Conservation (phyloP, 2,797 vertebrate genomes). For the Enteromius paludinosus region DNA sequence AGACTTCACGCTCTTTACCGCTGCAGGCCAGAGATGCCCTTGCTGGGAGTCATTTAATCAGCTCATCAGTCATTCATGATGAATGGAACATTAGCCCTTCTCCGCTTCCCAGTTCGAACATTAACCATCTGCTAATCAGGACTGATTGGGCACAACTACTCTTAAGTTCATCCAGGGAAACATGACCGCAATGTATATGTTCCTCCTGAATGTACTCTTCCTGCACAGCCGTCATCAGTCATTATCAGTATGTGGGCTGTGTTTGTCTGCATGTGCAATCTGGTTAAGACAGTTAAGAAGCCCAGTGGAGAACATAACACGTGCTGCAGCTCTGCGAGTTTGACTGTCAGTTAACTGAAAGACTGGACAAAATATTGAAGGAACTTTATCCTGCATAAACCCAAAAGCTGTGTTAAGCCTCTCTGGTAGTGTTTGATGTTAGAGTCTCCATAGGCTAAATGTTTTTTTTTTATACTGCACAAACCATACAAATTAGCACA, state of each 20-base stretch:
- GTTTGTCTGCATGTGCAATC: constrained; percentile 17
- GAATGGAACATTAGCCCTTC: constrained; percentile 42
- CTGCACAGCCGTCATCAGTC: neutral
- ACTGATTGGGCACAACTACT: constrained; percentile 32
- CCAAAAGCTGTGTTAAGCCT: neutral
- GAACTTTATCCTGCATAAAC: neutral
- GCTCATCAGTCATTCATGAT: constrained; percentile 49
- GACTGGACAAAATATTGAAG: neutral
- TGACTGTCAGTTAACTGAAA: neutral
- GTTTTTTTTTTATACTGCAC: too few relatives aligned
- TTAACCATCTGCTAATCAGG: constrained; percentile 58
- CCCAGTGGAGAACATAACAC: neutral
- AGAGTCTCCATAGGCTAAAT: too few relatives aligned
- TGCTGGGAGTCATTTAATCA: constrained; percentile 49
- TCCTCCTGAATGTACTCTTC: neutral
- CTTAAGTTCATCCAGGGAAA: constrained; percentile 20
- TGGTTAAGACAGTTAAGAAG: neutral
- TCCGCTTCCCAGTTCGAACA: constrained; percentile 51
- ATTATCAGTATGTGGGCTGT: neutral
- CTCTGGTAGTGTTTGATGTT: neutral
- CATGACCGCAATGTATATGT: neutral
- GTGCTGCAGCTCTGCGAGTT: neutral
- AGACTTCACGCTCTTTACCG: neutral
- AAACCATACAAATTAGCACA: too few relatives aligned
- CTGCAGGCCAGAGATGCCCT: constrained; percentile 38